Base-by-base conservation (phyloP, 2,113 vertebrate species). In the Labrus mixtus region DNA sequence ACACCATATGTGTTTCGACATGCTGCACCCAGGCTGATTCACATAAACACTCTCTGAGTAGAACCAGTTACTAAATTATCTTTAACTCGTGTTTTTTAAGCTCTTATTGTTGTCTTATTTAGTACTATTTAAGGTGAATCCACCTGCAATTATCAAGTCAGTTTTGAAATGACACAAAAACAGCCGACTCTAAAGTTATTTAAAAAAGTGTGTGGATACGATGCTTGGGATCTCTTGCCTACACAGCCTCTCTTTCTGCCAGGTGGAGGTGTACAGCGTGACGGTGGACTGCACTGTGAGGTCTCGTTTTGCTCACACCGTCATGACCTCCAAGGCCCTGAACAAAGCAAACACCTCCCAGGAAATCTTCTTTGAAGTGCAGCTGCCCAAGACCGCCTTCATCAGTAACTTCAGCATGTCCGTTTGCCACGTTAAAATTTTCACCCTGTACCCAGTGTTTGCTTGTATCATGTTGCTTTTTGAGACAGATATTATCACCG, bases 321-420 rank as follows among this genome's bases (percentile, higher is more conserved):
- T 98, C 88, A 95, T 98, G 90, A 98, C 95, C 85, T 97, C 97
- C 33, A 93, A 69, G 80, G 95, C 95, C 59, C 83, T 95, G 62
- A 99, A 99, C 91, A 95, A 87, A 60, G 96, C 94, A 55, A 92
- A 93, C 0, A 4, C 71, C 16, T 92, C 96, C 22, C 94, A 94
- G 88, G 97, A 99, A 93, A 95, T 96, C 45, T 78, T 93, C 73
- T 99, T 97, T 12, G 95, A 98, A 43, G 91, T 99, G 89, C 96
- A 98, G 0, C 93, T 99, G 23, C 98, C 98, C 25, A 99, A 97
- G 75, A 97, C 96, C 0, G 97, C 97, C 70, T 99, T 98, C 92
- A 99, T 99, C 91, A 95, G 95, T 74, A 97, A 97, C 93, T 99
- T 99, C 85, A 96, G 91, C 96, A 96, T 99, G 98, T 99, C 79